Evolutionary conservation across 2,797 vertebrate genomes (phyloP), one percentile per base, ranked within the genome.

Genomic region (Trachops cirrhosus): DNA sequence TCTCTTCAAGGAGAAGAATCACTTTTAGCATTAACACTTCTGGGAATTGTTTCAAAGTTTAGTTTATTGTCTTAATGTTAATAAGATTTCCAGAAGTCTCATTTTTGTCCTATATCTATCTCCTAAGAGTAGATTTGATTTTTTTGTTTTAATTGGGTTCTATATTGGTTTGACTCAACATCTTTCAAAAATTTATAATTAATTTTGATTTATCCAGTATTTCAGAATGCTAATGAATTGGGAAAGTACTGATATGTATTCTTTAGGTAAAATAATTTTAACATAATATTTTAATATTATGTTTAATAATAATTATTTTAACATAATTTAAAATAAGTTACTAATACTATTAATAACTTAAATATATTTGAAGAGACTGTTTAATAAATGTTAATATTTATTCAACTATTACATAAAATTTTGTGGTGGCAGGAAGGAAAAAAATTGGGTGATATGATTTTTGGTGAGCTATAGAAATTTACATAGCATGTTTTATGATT

Each of bases 31-130:
- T 94, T 97, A 97, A 91, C 70, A 94, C 46, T 91, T 94, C 85
- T 96, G 94, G 93, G 95, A 94, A 95, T 94, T 95, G 52, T 97
- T 96, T 95, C 77, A 96, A 79, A 93, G 68, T 96, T 87, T 92
- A 88, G 88, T 94, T 93, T 95, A 92, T 93, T 98, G 57, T 88
- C 54, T 94, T 96, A 95, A 70, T 96, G 92, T 88, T 93, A 92
- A 54, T 95, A 91, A 95, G 74, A 92, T 29, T 95, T 93, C 37
- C 4, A 75, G 32, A 86, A 93, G 39, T 92, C 84, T 92, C 41
- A 34, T 48, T 62, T 77, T 86, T 62, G 48, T 83, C 34, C 4
- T 62, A 5, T 87, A 82, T 94, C 16, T 87, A 82, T 94, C 16
- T 71, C 44, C 84, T 93, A 84, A 79, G 54, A 86, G 50, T 91